Base-by-base conservation (phyloP, 2,888 invertebrate species). In the Diadegma fenestrale region DNA sequence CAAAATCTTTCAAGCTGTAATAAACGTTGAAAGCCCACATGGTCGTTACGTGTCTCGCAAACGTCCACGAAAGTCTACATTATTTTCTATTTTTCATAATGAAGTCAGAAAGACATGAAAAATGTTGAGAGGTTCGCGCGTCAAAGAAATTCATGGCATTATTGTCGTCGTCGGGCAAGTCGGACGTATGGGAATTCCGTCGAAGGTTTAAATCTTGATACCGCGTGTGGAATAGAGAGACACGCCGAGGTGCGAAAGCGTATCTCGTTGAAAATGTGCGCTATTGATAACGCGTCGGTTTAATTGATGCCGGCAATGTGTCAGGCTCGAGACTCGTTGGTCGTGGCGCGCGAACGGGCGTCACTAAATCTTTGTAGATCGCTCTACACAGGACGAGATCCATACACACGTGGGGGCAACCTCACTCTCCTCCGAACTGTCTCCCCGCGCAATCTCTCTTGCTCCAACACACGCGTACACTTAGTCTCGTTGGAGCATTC, bases 241-340 rank as follows among this genome's bases (percentile, higher is more conserved):
- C 71, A 72, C 72, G 61, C 19, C 54, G 63, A 80, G 85, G 30
- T 66, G 61, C 61, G 45, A 80, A 37, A 75, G 66, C 72, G 68
- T 69, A 10, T 66, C 66, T 61, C 82, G 63, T 22, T 58, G 43
- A 41, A 51, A 41, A 41, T 68, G 68, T 73, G 54, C 79, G 78
- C 82, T 86, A 86, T 86, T 83, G 86, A 83, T 83, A 86, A 86
- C 77, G 82, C 86, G 82, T 83, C 80, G 80, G 82, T 86, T 86
- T 86, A 86, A 86, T 86, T 80, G 86, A 86, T 80, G 86, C 75
- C 77, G 73, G 86, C 80, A 61, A 83, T 80, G 86, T 80, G 82
- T 86, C 86, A 83, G 68, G 58, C 82, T 78, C 45, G 82, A 63
- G 76, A 72, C 82, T 80, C 77, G 80, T 71, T 71, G 69, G 63